Percentiles rank a stretch among this genome's conserved stretches.
Evolutionary conservation across 2,113 vertebrate species (phyloP).

Genomic region (Protobothrops mucrosquamatus): DNA sequence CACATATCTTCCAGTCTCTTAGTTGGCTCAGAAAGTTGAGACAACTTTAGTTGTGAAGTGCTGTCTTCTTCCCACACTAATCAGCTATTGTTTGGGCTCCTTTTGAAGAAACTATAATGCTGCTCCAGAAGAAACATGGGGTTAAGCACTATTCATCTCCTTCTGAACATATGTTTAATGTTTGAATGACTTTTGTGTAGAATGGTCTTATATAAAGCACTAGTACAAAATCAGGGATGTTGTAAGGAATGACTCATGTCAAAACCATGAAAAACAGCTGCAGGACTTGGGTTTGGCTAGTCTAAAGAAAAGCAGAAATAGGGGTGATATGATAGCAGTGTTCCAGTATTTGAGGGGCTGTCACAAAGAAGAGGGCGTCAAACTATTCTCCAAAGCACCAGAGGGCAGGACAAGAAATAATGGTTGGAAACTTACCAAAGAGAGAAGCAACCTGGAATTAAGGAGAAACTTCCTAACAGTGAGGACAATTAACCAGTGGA

Average conservation of each 20-base stretch:
- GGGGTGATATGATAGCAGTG: too few species aligned
- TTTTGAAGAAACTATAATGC: neutral
- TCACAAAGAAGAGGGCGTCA: too few species aligned
- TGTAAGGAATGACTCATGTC: neutral
- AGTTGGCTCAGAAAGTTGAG: neutral
- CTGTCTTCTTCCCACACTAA: neutral
- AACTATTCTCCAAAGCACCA: too few species aligned
- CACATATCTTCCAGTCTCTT: neutral
- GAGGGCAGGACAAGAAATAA: too few species aligned
- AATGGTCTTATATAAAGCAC: neutral
- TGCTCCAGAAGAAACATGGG: neutral
- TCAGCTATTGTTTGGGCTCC: neutral
- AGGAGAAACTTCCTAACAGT: too few species aligned
- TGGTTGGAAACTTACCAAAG: too few species aligned
- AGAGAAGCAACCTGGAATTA: too few species aligned
- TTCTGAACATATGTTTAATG: neutral
- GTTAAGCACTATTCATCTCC: neutral
- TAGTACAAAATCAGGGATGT: neutral
- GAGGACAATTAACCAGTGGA: too few species aligned
- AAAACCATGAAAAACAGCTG: neutral
- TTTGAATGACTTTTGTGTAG: neutral
- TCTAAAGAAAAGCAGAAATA: too few species aligned
- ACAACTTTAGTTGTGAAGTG: neutral
- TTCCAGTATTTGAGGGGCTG: too few species aligned
- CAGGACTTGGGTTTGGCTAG: too few species aligned